Evolutionary conservation across 2,113 vertebrate species (phyloP), one percentile per base, ranked within the genome.

Genomic region (Erpornis zantholeuca): DNA sequence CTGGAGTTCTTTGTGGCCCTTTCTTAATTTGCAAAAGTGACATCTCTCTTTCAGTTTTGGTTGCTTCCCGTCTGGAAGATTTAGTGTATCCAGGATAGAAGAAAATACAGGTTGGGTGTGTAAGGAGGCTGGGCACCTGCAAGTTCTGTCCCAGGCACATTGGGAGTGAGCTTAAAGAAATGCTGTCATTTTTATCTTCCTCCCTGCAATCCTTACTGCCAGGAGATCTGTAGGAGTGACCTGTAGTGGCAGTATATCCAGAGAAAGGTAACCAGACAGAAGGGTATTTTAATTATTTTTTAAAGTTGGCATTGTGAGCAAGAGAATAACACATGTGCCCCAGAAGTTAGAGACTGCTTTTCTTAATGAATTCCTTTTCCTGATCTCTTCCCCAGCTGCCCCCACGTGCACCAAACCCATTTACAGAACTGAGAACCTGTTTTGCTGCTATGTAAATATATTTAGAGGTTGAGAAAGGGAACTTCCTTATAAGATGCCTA

Each of bases 311-410:
- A 10, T 24, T 90, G 36, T 50, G 13, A 90, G 28, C n/a, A 15
- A 4, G 33, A 47, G 12, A 21, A 10, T 16, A n/a, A n/a, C 44
- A 17, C 0, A 0, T 12, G 50, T 64, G 20, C 31, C 28, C 25
- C 31, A 27, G 33, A 9, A 36, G 33, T 28, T 68, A 15, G 38
- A 76, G 10, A 7, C 35, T 53, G 3, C 28, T 72, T 82, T 82
- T 72, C 53, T 29, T 66, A 5, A 27, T n/a, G n/a, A 18, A 10
- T 94, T 91, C 63, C n/a, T 84, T 60, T 68, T 80, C 59, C 71
- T n/a, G 24, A 10, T 57, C 56, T 76, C 36, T 60, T 54, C 44
- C 27, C 3, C n/a, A 27, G 2, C 33, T 68, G 16, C 45, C 40
- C 18, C 47, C 28, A 3, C 10, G 0, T 23, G 35, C 40, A 17